Evolutionary conservation across 2,113 vertebrate genomes (phyloP).

Genomic region (Actinemys pallida): DNA sequence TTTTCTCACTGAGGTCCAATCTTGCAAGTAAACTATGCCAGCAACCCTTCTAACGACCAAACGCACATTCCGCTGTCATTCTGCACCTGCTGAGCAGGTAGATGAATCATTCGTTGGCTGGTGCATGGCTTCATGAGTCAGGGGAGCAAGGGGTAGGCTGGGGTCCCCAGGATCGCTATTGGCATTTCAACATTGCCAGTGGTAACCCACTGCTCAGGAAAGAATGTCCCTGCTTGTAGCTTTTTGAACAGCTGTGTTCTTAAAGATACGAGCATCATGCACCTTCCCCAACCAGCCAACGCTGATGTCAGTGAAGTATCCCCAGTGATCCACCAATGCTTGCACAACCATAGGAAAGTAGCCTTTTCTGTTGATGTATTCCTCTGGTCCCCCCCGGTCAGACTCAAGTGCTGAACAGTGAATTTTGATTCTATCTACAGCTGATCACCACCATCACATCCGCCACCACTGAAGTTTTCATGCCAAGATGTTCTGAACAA

Average conservation of each 20-base stretch:
- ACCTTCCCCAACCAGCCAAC: not conserved
- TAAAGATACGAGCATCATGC: not conserved
- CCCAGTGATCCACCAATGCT: not conserved
- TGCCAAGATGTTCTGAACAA: not conserved
- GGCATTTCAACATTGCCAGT: not conserved
- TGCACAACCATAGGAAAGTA: not conserved
- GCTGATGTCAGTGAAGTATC: too few species aligned
- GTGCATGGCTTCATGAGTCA: not conserved
- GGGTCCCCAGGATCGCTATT: not conserved
- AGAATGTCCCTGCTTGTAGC: not conserved
- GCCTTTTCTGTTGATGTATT: not conserved
- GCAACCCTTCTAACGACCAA: too few species aligned
- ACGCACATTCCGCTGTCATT: not conserved
- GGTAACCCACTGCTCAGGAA: not conserved
- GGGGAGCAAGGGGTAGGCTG: not conserved
- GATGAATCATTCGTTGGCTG: not conserved
- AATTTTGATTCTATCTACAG: not conserved
- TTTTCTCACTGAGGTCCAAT: too few species aligned
- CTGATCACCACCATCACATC: not conserved
- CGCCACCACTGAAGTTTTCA: not conserved
- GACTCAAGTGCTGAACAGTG: not conserved
- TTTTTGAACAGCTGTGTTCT: not conserved
- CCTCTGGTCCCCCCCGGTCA: not conserved
- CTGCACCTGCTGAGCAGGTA: not conserved
- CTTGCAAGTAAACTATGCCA: too few species aligned